These are phyloP conservation scores for Avahi laniger DNA, from an alignment of 2,797 vertebrate genomes.

Conservation along the genomic window DNA sequence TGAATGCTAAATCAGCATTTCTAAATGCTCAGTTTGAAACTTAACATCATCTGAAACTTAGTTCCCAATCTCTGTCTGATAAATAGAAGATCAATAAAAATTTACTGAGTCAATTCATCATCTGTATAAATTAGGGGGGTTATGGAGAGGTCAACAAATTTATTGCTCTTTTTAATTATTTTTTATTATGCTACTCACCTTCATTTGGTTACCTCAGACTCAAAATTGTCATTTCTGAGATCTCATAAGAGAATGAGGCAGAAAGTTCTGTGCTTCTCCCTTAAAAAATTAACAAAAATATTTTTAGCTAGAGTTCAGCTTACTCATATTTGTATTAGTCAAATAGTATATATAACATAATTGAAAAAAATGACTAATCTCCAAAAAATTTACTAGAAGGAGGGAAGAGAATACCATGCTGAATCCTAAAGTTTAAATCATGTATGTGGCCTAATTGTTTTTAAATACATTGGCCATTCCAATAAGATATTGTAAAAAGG, in stretches of 20 bases:
- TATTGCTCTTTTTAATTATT: background rate
- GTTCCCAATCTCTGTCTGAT: background rate
- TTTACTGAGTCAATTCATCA: background rate
- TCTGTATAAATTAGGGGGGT: background rate
- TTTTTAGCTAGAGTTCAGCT: background rate
- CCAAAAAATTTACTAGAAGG: background rate
- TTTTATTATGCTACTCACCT: background rate
- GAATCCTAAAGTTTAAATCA: background rate
- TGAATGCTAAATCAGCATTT: background rate
- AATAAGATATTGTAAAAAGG: background rate
- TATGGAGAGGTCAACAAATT: background rate
- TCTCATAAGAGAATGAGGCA: background rate
- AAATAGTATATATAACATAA: background rate
- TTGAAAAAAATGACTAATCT: background rate
- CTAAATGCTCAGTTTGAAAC: background rate
- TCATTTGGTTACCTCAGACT: background rate
- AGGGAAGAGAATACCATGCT: background rate
- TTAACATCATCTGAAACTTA: background rate
- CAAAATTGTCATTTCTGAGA: background rate
- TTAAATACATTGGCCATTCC: background rate
- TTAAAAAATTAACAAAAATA: background rate
- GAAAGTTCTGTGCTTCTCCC: background rate
- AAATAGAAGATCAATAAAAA: slow-evolving; percentile 11
- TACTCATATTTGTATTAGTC: background rate
- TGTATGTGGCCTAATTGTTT: background rate